Evolutionary conservation across 2,888 invertebrate species (phyloP).

Genomic region (Metopia argyrocephala): DNA sequence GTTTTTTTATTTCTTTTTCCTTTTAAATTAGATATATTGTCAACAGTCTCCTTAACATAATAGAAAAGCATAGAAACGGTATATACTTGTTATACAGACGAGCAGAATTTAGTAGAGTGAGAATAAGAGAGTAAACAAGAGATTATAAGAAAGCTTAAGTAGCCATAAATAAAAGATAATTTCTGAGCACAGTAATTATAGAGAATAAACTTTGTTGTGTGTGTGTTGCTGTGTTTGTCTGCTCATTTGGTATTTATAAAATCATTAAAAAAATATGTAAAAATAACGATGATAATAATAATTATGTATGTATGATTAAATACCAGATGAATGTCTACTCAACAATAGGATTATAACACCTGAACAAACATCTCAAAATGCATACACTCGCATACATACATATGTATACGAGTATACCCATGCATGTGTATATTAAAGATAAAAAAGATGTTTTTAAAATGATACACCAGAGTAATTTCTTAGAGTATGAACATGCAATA

Average conservation of each 20-base stretch:
- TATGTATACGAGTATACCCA: not conserved
- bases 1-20: no score
- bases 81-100: not conserved
- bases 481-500: no score
- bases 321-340: slow-evolving; percentile 3
- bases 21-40: no score
- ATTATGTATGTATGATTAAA: not conserved
- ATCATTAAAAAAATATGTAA: slow-evolving; percentile 11
- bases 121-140: not conserved
- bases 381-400: not conserved
- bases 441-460: not conserved
- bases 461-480: no score
- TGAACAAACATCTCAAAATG: slow-evolving; percentile 9
- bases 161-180: not conserved
- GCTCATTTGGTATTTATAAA: slow-evolving; percentile 15
- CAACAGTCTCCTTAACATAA: not conserved
- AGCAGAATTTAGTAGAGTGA: not conserved
- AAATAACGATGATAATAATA: not conserved
- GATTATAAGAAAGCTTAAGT: not conserved
- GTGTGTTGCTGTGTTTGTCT: not conserved
- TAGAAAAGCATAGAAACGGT: not conserved
- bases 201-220: not conserved
- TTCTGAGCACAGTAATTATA: not conserved
- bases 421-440: not conserved
- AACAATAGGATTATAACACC: slow-evolving; percentile 46